phyloP scores from a whole-genome alignment of 1,140 invertebrate genomes.

The Pinna nobilis region DNA sequence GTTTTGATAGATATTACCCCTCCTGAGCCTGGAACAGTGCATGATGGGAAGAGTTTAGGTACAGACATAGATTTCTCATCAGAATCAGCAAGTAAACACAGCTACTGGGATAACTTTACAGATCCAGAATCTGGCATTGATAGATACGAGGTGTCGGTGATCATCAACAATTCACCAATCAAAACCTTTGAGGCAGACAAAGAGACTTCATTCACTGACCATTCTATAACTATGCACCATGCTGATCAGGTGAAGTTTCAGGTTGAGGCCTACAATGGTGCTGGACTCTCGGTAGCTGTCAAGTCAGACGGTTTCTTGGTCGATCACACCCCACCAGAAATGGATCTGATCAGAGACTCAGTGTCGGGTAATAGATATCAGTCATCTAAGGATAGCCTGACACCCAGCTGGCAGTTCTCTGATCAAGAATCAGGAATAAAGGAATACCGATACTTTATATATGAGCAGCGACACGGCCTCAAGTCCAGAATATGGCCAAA shows the following conservation, averaged over 20 bases:
- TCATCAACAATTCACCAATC: constrained; percentile 26
- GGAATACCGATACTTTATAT: constrained; percentile 15
- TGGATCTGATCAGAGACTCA: constrained; percentile 1
- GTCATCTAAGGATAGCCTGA: background rate
- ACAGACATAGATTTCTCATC: constrained; percentile 36
- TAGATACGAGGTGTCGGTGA: constrained; percentile 26
- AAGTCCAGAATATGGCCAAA: constrained; percentile 22
- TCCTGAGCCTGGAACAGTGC: constrained; percentile 35
- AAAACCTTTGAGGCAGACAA: constrained; percentile 16
- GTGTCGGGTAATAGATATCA: constrained; percentile 3
- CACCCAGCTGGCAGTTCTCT: constrained; percentile 11
- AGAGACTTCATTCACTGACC: constrained; percentile 1
- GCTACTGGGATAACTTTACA: constrained; percentile 38
- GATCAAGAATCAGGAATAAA: constrained; percentile 23
- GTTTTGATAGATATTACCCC: constrained; percentile 44
- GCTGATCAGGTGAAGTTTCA: constrained; percentile 8
- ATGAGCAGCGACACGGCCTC: constrained; percentile 8
- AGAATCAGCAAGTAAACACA: constrained; percentile 28
- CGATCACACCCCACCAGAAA: constrained; percentile 19
- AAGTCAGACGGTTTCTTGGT: constrained; percentile 13
- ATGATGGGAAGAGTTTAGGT: constrained; percentile 26
- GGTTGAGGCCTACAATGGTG: constrained; percentile 14
- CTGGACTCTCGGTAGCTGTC: constrained; percentile 6
- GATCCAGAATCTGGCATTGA: constrained; percentile 46
- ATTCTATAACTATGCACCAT: constrained; percentile 14